Evolutionary conservation across 2,113 vertebrate species (phyloP).

Genomic region (Epinephelus cyanopodus): DNA sequence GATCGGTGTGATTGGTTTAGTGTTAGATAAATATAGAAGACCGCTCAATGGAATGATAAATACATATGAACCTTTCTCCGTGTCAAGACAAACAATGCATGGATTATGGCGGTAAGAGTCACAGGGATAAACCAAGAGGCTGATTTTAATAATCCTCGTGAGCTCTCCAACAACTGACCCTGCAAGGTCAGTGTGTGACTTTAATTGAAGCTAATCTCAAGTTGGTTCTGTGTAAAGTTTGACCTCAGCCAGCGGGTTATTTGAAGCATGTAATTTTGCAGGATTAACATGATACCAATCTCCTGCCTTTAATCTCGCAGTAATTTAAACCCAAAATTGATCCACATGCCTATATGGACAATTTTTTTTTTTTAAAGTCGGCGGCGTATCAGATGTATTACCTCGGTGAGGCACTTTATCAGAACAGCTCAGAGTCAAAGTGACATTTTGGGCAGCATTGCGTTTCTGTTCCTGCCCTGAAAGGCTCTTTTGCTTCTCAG

Average conservation of each 20-base stretch:
- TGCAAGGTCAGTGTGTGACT: constrained; percentile 69
- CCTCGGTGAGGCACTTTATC: constrained; percentile 60
- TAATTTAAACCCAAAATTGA: constrained; percentile 72
- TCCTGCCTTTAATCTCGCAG: constrained; percentile 66
- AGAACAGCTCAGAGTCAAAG: constrained; percentile 64
- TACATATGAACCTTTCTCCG: constrained; percentile 33
- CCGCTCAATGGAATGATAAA: constrained; percentile 73
- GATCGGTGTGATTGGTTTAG: constrained; percentile 78
- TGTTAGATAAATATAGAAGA: constrained; percentile 76
- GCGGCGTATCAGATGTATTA: constrained; percentile 58
- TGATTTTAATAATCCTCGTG: constrained; percentile 68
- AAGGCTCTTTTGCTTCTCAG: constrained; percentile 53
- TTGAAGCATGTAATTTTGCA: constrained; percentile 58
- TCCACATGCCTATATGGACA: constrained; percentile 59
- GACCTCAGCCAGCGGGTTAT: constrained; percentile 47
- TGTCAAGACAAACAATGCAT: constrained; percentile 76
- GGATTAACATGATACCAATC: constrained; percentile 73
- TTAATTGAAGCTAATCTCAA: constrained; percentile 61
- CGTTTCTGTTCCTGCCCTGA: constrained; percentile 52
- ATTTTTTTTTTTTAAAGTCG: constrained; percentile 44
- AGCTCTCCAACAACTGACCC: constrained; percentile 52
- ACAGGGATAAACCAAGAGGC: constrained; percentile 42
- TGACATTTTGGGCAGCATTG: constrained; percentile 51
- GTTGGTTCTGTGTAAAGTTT: constrained; percentile 44
- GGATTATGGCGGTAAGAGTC: constrained; percentile 71